Evolutionary conservation across 2,888 invertebrate genomes (phyloP).

Genomic region (Gnatocerus cornutus): DNA sequence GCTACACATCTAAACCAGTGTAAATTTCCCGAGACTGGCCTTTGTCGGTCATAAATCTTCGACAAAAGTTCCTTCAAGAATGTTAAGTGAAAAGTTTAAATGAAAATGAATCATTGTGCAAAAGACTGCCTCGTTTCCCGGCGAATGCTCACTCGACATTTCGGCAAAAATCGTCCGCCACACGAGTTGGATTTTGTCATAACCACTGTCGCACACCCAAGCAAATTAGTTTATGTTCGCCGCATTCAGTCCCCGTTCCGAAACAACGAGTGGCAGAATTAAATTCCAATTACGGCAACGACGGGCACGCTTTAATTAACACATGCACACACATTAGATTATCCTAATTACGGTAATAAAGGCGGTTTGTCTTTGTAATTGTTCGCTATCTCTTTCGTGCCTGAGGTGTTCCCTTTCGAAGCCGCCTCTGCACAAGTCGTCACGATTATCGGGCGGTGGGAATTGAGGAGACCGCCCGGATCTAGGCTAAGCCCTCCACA

Average conservation of each 20-base stretch:
- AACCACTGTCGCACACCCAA: conserved; percentile 33
- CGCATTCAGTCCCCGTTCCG: conserved; percentile 32
- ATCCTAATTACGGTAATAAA: conserved; percentile 57
- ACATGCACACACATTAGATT: conserved; percentile 60
- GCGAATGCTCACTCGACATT: conserved; percentile 3
- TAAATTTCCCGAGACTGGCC: conserved; percentile 43
- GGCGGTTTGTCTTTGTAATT: conserved; percentile 58
- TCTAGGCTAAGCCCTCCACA: conserved; percentile 62
- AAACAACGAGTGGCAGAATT: conserved; percentile 53
- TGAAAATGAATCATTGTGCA: conserved; percentile 41
- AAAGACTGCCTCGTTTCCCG: neutral
- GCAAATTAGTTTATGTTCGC: conserved; percentile 46
- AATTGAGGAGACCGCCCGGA: conserved; percentile 59
- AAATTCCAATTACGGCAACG: conserved; percentile 59
- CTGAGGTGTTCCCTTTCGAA: conserved; percentile 22
- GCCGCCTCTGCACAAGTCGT: conserved; percentile 49
- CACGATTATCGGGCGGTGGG: conserved; percentile 53
- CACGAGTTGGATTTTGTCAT: conserved; percentile 34
- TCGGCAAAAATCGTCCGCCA: conserved; percentile 18
- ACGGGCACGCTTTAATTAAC: conserved; percentile 60
- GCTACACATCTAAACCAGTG: conserved; percentile 37
- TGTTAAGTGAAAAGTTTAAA: conserved; percentile 48
- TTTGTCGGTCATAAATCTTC: conserved; percentile 43
- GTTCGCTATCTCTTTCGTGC: conserved; percentile 53
- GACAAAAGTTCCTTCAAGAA: conserved; percentile 40